Conservation (phyloP, 2,113 vertebrate genomes). For the Seriola aureovittata region DNA sequence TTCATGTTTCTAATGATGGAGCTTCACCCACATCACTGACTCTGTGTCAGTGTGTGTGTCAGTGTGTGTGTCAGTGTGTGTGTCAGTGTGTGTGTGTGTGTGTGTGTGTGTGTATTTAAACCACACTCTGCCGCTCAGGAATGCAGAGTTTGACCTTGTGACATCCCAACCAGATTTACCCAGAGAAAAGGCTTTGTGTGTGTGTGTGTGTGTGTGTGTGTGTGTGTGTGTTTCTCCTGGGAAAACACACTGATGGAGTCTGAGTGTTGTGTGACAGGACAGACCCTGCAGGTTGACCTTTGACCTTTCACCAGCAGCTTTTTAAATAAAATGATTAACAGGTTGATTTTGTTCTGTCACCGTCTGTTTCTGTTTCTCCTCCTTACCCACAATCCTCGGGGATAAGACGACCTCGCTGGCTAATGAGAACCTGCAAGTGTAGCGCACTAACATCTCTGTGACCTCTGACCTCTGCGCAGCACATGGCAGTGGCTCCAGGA, state of each 20-base stretch:
- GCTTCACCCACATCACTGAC: neutral
- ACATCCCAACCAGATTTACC: slow-evolving; percentile 36
- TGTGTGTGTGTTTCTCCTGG: neutral
- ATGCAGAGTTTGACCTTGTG: slow-evolving; percentile 41
- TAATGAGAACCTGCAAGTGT: slow-evolving; percentile 23
- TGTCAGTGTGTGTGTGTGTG: slow-evolving; percentile 25
- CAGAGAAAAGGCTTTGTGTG: slow-evolving; percentile 5
- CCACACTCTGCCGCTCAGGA: slow-evolving; percentile 26
- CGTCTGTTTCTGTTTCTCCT: neutral
- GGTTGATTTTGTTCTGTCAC: neutral
- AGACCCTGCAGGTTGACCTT: neutral
- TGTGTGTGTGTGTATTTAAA: slow-evolving; percentile 14
- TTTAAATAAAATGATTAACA: neutral
- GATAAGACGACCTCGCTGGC: slow-evolving; percentile 16
- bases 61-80: slow-evolving; percentile 1
- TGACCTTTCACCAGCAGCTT: slow-evolving; percentile 12
- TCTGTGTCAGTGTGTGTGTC: neutral
- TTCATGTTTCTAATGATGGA: slow-evolving; percentile 23
- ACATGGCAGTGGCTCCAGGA: slow-evolving; percentile 45
- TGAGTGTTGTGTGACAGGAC: slow-evolving; percentile 4
- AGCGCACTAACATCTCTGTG: slow-evolving; percentile 4
- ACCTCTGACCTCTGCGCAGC: slow-evolving; percentile 41
- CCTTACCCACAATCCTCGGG: slow-evolving; percentile 35
- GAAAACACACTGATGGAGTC: neutral
- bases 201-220: slow-evolving; percentile 17